phyloP scores from a whole-genome alignment of 2,888 invertebrate species.

The Amaurobius ferox region DNA sequence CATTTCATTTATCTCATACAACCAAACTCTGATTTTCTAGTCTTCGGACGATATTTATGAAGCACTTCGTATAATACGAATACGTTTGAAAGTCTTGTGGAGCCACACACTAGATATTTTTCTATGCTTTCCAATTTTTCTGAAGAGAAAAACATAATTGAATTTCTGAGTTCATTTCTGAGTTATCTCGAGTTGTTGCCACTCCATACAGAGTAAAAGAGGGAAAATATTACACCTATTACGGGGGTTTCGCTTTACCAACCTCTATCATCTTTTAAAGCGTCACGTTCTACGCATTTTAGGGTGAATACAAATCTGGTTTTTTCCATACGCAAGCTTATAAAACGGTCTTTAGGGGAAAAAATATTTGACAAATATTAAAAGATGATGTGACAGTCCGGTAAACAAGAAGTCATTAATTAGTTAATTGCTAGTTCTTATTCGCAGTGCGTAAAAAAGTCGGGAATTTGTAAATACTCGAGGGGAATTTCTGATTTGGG shows the following conservation, averaged over 20 bases:
- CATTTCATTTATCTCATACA: too few relatives aligned
- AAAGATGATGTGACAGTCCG: background rate
- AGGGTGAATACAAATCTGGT: background rate
- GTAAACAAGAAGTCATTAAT: background rate
- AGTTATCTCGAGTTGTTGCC: background rate
- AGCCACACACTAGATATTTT: too few relatives aligned
- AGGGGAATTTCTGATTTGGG: too few relatives aligned
- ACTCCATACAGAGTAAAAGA: background rate
- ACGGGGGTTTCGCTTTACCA: background rate
- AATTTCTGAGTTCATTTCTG: background rate
- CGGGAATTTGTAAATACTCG: background rate
- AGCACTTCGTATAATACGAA: too few relatives aligned
- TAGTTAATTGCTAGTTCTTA: background rate
- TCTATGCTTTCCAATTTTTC: too few relatives aligned
- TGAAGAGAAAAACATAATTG: background rate
- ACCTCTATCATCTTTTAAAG: background rate
- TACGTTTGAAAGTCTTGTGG: too few relatives aligned
- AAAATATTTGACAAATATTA: background rate
- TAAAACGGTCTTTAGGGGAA: background rate
- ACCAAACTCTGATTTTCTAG: too few relatives aligned
- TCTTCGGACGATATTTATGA: too few relatives aligned
- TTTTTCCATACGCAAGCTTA: background rate
- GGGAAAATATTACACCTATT: background rate
- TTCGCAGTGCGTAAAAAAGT: background rate
- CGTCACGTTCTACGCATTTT: slow-evolving; percentile 3